phyloP scores from a whole-genome alignment of 2,797 vertebrate species.

The Synanceia verrucosa region DNA sequence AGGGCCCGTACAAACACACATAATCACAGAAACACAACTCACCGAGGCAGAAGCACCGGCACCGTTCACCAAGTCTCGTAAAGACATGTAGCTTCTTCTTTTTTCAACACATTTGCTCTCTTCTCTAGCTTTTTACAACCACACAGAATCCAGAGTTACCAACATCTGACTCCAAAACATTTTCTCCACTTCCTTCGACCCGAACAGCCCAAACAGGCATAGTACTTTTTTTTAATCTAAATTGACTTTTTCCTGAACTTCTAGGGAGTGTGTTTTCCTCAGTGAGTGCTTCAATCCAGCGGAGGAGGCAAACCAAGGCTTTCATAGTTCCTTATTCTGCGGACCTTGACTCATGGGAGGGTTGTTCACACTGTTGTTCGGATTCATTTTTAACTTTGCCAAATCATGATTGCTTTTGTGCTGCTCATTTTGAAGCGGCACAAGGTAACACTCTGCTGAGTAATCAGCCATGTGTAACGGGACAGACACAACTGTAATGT shows the following conservation, averaged over 20 bases:
- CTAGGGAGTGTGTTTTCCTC: slow-evolving; percentile 34
- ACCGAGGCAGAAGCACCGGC: slow-evolving; percentile 34
- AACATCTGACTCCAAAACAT: slow-evolving; percentile 34
- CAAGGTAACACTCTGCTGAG: background rate
- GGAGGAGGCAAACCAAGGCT: background rate
- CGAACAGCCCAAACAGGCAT: slow-evolving; percentile 32
- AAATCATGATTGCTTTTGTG: slow-evolving; percentile 31
- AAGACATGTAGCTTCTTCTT: slow-evolving; percentile 32
- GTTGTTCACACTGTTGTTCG: slow-evolving; percentile 2
- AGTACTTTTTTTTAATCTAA: slow-evolving; percentile 65
- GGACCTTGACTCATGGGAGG: slow-evolving; percentile 70
- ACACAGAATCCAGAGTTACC: slow-evolving; percentile 33
- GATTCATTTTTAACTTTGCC: slow-evolving; percentile 61
- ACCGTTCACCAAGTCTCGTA: slow-evolving; percentile 54
- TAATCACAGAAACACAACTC: slow-evolving; percentile 33
- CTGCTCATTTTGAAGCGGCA: background rate
- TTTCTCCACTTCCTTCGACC: slow-evolving; percentile 60
- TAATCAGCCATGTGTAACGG: background rate
- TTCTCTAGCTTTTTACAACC: slow-evolving; percentile 31
- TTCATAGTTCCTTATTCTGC: slow-evolving; percentile 43
- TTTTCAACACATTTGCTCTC: background rate
- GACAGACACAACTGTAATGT: slow-evolving; percentile 6
- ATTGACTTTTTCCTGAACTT: slow-evolving; percentile 80
- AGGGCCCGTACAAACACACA: slow-evolving; percentile 18
- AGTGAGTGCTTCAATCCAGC: slow-evolving; percentile 2